These are phyloP conservation scores for Minunthozetes semirufus DNA, from an alignment of 2,888 invertebrate species.

Conservation along the genomic window DNA sequence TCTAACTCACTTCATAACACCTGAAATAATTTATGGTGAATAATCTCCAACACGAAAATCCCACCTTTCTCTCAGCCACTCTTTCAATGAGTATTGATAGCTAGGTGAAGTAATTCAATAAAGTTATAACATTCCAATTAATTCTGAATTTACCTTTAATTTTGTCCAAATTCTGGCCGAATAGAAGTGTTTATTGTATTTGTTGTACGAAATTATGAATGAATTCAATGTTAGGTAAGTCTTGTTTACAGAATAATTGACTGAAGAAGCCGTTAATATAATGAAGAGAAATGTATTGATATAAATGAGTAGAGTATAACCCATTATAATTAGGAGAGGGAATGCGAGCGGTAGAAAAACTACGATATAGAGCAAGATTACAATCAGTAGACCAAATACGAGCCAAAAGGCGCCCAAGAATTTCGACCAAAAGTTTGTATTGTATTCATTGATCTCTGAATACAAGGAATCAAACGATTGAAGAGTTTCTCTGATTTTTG, in stretches of 20 bases:
- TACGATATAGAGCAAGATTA: too few species aligned
- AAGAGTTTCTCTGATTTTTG: neutral
- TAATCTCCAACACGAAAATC: neutral
- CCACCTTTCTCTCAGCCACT: neutral
- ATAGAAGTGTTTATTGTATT: neutral
- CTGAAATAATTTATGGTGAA: neutral
- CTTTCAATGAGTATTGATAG: neutral
- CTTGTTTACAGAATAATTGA: neutral
- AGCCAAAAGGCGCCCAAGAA: neutral
- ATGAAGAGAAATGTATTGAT: neutral
- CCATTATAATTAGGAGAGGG: neutral
- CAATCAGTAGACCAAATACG: neutral
- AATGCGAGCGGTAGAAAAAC: too few species aligned
- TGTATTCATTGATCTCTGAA: neutral
- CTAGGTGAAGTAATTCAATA: too few species aligned
- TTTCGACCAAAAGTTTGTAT: neutral
- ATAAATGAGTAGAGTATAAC: neutral
- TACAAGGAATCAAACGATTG: neutral
- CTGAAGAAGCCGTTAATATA: neutral
- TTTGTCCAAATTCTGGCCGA: neutral
- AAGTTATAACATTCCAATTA: too few species aligned
- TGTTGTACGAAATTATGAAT: neutral
- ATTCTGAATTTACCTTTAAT: neutral
- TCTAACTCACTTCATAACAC: neutral
- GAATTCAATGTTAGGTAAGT: neutral